Percentiles rank a stretch among this genome's conserved stretches.
Conservation (phyloP, 2,113 vertebrate species). For the Poicephalus meyeri region DNA sequence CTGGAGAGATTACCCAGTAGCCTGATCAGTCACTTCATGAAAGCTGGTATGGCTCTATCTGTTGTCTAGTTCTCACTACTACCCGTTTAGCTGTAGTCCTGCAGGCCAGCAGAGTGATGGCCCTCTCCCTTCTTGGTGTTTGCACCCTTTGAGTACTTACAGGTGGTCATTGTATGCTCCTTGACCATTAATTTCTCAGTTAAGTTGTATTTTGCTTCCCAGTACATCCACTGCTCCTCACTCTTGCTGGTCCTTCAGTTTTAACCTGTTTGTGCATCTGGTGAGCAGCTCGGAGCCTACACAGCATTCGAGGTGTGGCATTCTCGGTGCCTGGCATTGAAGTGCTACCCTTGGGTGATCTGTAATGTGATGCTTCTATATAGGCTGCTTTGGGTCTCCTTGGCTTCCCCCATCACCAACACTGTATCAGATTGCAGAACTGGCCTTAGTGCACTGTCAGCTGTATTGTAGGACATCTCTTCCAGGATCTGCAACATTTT, state of each 20-base stretch:
- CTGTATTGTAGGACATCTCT: not conserved
- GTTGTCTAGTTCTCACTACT: not conserved
- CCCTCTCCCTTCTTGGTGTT: not conserved
- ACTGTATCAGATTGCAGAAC: slow-evolving; percentile 13
- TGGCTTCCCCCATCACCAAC: slow-evolving; percentile 30
- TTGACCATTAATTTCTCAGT: not conserved
- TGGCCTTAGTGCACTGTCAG: not conserved
- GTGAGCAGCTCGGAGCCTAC: not conserved
- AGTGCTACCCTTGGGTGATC: not conserved
- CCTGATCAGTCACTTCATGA: not conserved
- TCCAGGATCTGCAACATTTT: slow-evolving; percentile 2
- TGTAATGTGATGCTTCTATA: slow-evolving; percentile 25
- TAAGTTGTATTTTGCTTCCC: not conserved
- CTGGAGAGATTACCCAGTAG: not conserved
- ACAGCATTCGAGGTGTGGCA: not conserved
- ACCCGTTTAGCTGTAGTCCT: not conserved
- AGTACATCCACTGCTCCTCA: not conserved
- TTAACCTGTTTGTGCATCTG: not conserved
- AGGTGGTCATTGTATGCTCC: rapidly evolving
- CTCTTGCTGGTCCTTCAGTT: not conserved
- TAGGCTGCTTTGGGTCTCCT: slow-evolving; percentile 12
- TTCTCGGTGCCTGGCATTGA: not conserved
- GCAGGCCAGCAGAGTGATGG: not conserved
- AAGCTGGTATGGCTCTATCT: not conserved
- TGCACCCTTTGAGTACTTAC: not conserved